Evolutionary conservation across 2,888 invertebrate species (phyloP).

Genomic region (Ditylenchus weischeri): DNA sequence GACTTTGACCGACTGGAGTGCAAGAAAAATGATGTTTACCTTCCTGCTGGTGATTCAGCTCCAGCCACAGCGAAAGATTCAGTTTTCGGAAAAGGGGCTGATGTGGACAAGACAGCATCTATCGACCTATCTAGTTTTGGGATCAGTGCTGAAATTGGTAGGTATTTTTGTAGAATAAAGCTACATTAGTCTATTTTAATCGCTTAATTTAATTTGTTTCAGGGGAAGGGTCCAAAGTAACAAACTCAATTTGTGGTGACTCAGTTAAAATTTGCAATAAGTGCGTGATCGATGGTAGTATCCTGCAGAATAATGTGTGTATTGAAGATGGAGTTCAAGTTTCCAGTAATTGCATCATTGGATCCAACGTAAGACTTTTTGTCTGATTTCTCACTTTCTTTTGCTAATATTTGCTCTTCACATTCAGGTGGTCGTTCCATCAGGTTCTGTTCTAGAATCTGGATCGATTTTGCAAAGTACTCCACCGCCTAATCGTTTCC

Average conservation of each 20-base stretch:
- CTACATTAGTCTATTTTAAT: not conserved
- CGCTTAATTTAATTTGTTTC: no score
- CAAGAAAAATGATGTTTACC: not conserved
- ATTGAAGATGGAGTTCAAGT: constrained; percentile 25
- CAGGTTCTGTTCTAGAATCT: not conserved
- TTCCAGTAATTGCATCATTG: constrained; percentile 21
- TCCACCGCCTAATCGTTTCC: not conserved
- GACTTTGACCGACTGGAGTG: constrained; percentile 11
- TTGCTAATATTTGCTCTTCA: not conserved
- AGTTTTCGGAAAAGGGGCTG: constrained; percentile 15
- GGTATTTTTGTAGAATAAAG: constrained; percentile 7
- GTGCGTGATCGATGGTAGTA: constrained; percentile 15
- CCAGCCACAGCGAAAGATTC: constrained; percentile 19
- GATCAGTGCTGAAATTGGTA: constrained; percentile 13
- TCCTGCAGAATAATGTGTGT: constrained; percentile 28
- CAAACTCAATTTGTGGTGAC: constrained; percentile 24
- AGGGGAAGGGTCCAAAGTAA: not conserved
- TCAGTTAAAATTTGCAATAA: constrained; percentile 22
- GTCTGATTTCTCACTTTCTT: not conserved
- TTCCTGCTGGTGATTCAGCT: constrained; percentile 12
- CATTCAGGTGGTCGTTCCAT: constrained; percentile 5
- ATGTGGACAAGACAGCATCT: constrained; percentile 15
- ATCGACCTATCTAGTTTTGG: constrained; percentile 21
- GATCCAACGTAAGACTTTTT: constrained; percentile 24
- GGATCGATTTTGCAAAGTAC: constrained; percentile 12